Conservation (phyloP, 2,797 vertebrate species). For the Eremophila alpestris region DNA sequence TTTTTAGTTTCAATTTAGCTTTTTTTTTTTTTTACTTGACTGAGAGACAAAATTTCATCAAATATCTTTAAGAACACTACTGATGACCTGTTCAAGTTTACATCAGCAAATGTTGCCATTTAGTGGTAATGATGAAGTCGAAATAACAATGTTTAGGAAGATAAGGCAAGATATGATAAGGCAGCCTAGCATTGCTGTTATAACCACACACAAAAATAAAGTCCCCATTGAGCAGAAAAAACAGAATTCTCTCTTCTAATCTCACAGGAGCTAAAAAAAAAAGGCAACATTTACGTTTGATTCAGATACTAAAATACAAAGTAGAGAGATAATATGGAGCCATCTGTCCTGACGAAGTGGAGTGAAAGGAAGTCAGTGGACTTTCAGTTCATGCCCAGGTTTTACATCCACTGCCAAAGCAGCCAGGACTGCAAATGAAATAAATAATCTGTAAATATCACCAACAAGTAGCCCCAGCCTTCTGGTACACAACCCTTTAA, state of each 20-base stretch:
- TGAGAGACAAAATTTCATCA: background rate
- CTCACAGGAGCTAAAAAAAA: background rate
- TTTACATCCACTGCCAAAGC: background rate
- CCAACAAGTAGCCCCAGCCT: background rate
- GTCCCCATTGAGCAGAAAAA: background rate
- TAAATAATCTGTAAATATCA: background rate
- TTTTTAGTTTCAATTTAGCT: too few species aligned
- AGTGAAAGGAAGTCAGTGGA: background rate
- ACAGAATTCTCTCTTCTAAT: background rate
- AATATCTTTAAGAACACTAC: background rate
- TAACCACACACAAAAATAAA: background rate
- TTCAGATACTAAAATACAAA: background rate
- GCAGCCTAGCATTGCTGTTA: background rate
- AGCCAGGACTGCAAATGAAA: background rate
- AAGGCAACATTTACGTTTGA: background rate
- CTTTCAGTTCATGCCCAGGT: background rate
- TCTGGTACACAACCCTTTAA: background rate
- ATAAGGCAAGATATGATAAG: background rate
- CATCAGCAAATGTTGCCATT: background rate
- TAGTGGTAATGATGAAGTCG: background rate
- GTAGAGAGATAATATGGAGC: background rate
- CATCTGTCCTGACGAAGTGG: background rate
- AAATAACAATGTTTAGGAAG: background rate
- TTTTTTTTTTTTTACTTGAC: background rate
- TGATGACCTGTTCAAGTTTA: background rate